Evolutionary conservation across 1,140 invertebrate species (phyloP).

Genomic region (Bombus vancouverensis): DNA sequence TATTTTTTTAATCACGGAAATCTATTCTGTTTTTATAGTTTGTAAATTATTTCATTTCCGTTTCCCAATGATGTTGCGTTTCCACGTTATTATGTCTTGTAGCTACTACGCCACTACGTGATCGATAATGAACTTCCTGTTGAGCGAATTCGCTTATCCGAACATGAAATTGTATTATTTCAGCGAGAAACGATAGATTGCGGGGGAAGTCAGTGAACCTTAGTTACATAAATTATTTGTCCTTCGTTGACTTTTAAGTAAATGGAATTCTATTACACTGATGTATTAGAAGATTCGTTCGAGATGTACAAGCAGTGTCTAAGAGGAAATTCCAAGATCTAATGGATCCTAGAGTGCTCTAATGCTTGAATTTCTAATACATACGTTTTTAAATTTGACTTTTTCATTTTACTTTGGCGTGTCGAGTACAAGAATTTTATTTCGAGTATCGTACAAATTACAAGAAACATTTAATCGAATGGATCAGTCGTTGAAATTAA

Average conservation of each 20-base stretch:
- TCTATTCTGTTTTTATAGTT: background rate
- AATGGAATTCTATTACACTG: background rate
- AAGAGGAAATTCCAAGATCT: background rate
- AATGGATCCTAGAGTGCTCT: background rate
- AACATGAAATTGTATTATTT: background rate
- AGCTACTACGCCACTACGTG: background rate
- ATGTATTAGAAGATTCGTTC: background rate
- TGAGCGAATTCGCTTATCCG: background rate
- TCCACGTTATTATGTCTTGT: background rate
- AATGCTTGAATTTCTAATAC: too few relatives aligned
- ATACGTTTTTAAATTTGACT: too few relatives aligned
- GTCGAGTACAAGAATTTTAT: too few relatives aligned
- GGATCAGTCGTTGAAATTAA: background rate
- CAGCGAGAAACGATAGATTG: background rate
- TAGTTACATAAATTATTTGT: background rate
- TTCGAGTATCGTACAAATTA: background rate
- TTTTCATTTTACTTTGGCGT: too few relatives aligned
- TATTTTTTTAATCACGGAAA: background rate
- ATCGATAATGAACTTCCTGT: background rate
- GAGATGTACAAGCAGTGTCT: background rate
- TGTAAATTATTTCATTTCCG: background rate
- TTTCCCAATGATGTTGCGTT: background rate
- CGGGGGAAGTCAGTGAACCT: background rate
- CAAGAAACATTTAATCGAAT: background rate
- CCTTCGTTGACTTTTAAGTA: background rate